Base-by-base conservation (phyloP, 2,113 vertebrate genomes). In the Etia nguti region DNA sequence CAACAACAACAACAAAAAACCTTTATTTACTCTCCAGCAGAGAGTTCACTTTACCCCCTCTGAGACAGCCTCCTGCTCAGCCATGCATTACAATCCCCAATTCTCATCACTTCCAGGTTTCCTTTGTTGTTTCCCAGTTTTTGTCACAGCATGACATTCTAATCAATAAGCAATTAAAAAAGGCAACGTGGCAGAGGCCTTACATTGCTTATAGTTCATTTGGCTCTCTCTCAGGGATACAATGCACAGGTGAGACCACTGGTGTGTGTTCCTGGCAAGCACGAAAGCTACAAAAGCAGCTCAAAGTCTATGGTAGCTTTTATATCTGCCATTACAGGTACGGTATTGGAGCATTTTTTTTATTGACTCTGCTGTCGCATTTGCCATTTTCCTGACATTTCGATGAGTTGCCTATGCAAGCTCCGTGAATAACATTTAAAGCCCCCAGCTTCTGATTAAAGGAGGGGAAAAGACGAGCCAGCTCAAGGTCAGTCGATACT, bases 101-200 rank as follows among this genome's bases (percentile, higher is more conserved):
- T 85, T 88, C 85, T 82, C 90, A 83, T 90, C 92, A 86, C 87
- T 86, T 86, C 81, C 92, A 88, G 89, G 81, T 93, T 90, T 82
- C 79, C 60, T 82, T 31, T 36, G 82, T 91, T 88, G 86, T 88
- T 94, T 90, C 89, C 80, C 48, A 16, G 88, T 88, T 92, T 91
- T 86, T 90, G 86, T 90, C 93, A 85, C 90, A 89, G 91, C 86
- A 50, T 82, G 90, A 93, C 88, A 84, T 15, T 13, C 79, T 80
- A 89, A 95, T 96, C 95, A 94, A 95, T 95, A 95, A 84, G 90
- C 94, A 96, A 95, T 95, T 95, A 94, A 95, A 94, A 91, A 79
- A 77, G 79, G 77, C 75, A 90, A 89, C 83, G 83, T 75, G 80
- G 90, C 87, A 85, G 41, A 57, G 60, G 86, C 79, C 68, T 81